phyloP scores from a whole-genome alignment of 2,888 invertebrate genomes.

The Nephrotoma appendiculata region DNA sequence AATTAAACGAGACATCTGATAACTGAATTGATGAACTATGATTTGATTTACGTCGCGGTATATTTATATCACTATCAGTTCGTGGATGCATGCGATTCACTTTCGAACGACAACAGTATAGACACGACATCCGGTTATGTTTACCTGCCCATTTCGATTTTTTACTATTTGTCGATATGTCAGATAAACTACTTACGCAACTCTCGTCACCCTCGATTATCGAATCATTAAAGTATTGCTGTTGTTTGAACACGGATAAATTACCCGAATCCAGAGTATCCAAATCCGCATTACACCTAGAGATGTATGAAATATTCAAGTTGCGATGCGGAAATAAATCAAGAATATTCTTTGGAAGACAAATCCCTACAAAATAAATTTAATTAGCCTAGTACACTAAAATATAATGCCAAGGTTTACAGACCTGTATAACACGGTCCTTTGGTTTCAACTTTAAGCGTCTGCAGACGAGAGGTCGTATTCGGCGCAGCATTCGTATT shows the following conservation, averaged over 20 bases:
- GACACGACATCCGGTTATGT: constrained; percentile 27
- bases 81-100: constrained; percentile 20
- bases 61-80: constrained; percentile 17
- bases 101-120: constrained; percentile 26
- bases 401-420: not conserved
- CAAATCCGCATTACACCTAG: constrained; percentile 29
- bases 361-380: constrained; percentile 21
- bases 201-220: constrained; percentile 30
- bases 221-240: constrained; percentile 26
- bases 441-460: constrained; percentile 23
- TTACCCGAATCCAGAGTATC: constrained; percentile 25
- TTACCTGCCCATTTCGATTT: constrained; percentile 26
- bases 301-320: constrained; percentile 28
- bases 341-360: constrained; percentile 31
- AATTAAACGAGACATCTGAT: constrained; percentile 28
- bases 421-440: constrained; percentile 31
- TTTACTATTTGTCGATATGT: constrained; percentile 30
- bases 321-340: constrained; percentile 28
- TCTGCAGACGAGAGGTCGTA: constrained; percentile 26
- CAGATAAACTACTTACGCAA: constrained; percentile 32
- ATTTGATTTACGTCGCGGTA: constrained; percentile 15
- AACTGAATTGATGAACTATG: constrained; percentile 21
- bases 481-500: constrained; percentile 24
- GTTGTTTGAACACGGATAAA: constrained; percentile 22
- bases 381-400: not conserved